Conservation (phyloP, 2,113 vertebrate species). For the Crypturellus undulatus region DNA sequence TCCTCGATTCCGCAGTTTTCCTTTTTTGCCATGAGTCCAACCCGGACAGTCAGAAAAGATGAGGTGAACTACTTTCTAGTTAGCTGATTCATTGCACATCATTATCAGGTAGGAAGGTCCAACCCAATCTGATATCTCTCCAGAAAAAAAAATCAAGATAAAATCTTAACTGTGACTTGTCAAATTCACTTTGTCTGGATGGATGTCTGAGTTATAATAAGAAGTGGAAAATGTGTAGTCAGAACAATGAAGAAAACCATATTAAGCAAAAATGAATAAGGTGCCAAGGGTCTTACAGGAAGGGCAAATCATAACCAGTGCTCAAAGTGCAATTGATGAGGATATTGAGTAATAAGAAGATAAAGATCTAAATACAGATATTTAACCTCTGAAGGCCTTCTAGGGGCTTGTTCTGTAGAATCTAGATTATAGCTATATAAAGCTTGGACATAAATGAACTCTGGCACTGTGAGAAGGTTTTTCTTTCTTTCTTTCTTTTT, state of each 20-base stretch:
- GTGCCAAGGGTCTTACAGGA: constrained; percentile 57
- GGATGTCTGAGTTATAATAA: constrained; percentile 63
- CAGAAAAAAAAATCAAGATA: constrained; percentile 33
- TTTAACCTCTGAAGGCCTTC: constrained; percentile 48
- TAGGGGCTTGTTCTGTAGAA: constrained; percentile 41
- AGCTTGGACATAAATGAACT: constrained; percentile 51
- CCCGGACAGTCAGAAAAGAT: neutral
- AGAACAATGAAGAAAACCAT: constrained; percentile 59
- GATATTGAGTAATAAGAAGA: constrained; percentile 44
- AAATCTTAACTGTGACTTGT: constrained; percentile 62
- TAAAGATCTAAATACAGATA: constrained; percentile 58
- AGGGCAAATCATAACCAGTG: constrained; percentile 56
- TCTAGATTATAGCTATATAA: constrained; percentile 33
- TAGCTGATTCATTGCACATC: constrained; percentile 32
- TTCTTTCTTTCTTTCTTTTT: neutral
- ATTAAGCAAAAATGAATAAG: constrained; percentile 64
- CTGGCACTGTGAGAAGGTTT: neutral
- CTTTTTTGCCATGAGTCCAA: neutral
- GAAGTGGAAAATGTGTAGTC: constrained; percentile 53
- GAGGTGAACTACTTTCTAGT: constrained; percentile 15
- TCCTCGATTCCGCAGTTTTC: neutral
- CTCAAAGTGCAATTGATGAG: constrained; percentile 36
- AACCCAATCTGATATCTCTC: constrained; percentile 17
- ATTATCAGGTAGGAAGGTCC: constrained; percentile 29
- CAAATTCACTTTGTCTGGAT: constrained; percentile 66